Percentiles rank a stretch among this genome's conserved stretches.
phyloP scores from a whole-genome alignment of 2,113 vertebrate genomes.

The Cyanistes caeruleus region DNA sequence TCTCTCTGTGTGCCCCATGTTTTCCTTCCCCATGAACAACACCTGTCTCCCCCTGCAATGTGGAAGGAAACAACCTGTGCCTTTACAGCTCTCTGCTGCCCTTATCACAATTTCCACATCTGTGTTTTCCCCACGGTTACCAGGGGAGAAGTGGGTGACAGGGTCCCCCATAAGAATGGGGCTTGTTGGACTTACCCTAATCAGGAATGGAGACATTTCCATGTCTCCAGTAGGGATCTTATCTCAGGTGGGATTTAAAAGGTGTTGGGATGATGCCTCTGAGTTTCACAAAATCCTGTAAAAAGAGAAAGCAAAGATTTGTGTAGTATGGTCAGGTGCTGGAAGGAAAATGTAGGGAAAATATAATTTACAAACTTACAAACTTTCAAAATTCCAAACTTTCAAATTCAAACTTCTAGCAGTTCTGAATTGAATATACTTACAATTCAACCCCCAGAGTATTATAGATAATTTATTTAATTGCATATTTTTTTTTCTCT shows the following conservation, averaged over 20 bases:
- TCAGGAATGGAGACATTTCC: background rate
- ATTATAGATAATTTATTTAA: background rate
- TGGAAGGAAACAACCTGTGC: background rate
- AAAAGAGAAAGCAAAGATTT: background rate
- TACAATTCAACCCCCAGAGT: background rate
- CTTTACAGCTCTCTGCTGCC: background rate
- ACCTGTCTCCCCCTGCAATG: background rate
- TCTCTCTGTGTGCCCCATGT: fast-evolving
- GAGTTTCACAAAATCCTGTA: background rate
- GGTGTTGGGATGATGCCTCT: background rate
- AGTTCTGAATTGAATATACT: background rate
- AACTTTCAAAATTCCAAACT: too few species aligned
- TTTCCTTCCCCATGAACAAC: background rate
- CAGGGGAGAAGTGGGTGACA: background rate
- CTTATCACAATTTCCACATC: too few species aligned
- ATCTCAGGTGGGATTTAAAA: background rate
- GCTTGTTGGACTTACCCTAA: background rate
- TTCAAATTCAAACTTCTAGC: background rate
- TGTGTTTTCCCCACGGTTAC: fast-evolving
- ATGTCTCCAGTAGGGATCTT: background rate
- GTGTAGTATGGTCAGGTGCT: background rate
- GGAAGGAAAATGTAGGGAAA: background rate
- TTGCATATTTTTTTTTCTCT: fast-evolving
- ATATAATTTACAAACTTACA: background rate
- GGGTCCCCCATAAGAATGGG: fast-evolving